Evolutionary conservation across 2,888 invertebrate species (phyloP).

Genomic region (Drosophila helvetica): DNA sequence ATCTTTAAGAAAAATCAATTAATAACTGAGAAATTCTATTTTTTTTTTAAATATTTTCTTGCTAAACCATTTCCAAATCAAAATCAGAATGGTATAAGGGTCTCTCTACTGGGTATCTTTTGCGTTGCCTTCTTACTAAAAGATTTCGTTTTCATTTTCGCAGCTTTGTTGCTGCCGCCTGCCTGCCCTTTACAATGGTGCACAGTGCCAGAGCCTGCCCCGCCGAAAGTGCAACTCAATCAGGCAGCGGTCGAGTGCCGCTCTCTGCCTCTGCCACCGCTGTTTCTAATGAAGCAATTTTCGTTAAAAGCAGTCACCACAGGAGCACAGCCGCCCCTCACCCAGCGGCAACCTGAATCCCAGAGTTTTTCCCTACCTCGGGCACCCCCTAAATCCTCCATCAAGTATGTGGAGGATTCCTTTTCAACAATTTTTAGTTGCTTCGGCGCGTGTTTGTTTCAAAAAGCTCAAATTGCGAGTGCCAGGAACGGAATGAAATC

Average conservation of each 20-base stretch:
- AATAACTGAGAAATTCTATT: too few relatives aligned
- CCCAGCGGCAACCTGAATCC: not conserved
- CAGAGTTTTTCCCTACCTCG: not conserved
- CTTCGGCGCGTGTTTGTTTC: constrained; percentile 76
- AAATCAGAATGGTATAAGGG: too few relatives aligned
- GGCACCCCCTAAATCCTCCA: not conserved
- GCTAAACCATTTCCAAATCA: too few relatives aligned
- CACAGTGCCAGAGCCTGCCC: not conserved
- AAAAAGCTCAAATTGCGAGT: constrained; percentile 77
- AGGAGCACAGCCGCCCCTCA: constrained; percentile 38
- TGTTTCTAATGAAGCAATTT: constrained; percentile 76
- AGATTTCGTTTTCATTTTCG: constrained; percentile 4
- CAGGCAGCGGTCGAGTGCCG: constrained; percentile 49
- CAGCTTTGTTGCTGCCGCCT: constrained; percentile 26
- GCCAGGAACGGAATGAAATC: constrained; percentile 42
- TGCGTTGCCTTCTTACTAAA: not conserved
- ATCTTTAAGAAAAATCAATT: too few relatives aligned
- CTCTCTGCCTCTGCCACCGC: too few relatives aligned
- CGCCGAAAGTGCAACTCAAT: constrained; percentile 62
- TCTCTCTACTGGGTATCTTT: not conserved
- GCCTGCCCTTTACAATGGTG: not conserved
- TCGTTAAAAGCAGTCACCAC: constrained; percentile 73
- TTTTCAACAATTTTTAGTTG: constrained; percentile 45
- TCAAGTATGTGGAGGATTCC: constrained; percentile 26
- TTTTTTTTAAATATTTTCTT: too few relatives aligned